Base-by-base conservation (phyloP, 2,888 invertebrate genomes). In the Lasioglossum vierecki region DNA sequence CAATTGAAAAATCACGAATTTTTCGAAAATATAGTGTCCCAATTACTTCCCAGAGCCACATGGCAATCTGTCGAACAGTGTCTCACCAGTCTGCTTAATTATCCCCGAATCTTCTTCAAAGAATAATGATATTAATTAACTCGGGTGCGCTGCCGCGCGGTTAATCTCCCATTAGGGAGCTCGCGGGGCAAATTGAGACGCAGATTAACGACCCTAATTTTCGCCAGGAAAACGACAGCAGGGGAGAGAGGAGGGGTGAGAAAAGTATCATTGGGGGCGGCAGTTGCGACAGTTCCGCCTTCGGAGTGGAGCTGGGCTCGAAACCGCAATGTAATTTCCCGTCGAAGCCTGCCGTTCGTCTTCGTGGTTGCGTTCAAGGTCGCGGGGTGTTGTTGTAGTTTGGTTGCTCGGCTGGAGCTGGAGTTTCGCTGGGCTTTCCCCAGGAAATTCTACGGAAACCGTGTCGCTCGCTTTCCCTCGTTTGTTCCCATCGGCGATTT, bases 261-360 rank as follows among this genome's bases (percentile, higher is more conserved):
- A 49, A 75, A 73, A 70, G 63, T 71, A 75, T 71, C 53, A 15
- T 63, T 53, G 35, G 4, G 13, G 49, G 9, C 68, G 35, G 60
- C 22, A 66, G 57, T 73, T 57, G 46, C 72, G 57, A 49, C n/a
- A 3, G 49, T 77, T 73, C 71, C 66, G 49, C 82, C 53, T 73
- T 73, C 35, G 15, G 44, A 74, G 74, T 26, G 71, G 73, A 76
- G 60, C 41, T 46, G 26, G 18, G 13, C 39, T 77, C 46, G 39
- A 71, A 73, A 22, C 66, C 72, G 73, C 83, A 73, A 79, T 63
- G 85, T 79, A 85, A 89, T 85, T 80, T 82, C 53, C 68, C 71
- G 63, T 75, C 60, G 60, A 76, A 80, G 72, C 75, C 77, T 72
- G 66, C 57, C 53, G 75, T 57, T 79, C 76, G 72, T 76, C 53